Evolutionary conservation across 1,140 invertebrate genomes (phyloP), one percentile per base, ranked within the genome.

Genomic region (Onthophagus taurus): DNA sequence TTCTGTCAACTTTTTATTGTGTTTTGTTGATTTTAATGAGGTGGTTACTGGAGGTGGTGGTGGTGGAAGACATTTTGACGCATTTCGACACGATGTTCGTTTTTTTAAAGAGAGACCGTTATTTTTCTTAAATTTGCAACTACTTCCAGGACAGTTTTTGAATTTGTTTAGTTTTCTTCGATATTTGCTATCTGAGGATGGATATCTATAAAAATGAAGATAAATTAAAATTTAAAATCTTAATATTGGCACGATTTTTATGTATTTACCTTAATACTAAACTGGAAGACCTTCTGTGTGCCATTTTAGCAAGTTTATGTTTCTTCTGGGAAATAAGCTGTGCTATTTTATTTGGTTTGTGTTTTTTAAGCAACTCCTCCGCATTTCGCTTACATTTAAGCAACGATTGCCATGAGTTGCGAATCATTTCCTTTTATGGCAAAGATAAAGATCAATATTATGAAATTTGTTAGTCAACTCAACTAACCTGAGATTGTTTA

Each of bases 251-350:
- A n/a, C n/a, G n/a, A n/a, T n/a, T n/a, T n/a, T n/a, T n/a, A n/a
- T 21, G 6, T 36, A 37, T 36, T 36, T 55, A 61, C 58, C 52
- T 59, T 44, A 52, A 41, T 18, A 53, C 34, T 45, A 52, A 53
- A 31, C 44, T 57, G n/a, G 51, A 50, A 11, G 54, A 56, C 50
- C 58, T 61, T 36, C 54, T 49, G 36, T 61, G 55, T 7, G 62
- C 62, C 58, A 64, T 58, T 50, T 53, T 60, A 4, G 59, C 59
- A 2, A 64, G 41, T 12, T 51, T 47, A 49, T 53, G 50, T 18
- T 52, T 46, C 39, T 64, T 64, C 42, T 61, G 58, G 9, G 53
- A 50, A 41, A 64, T 64, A 29, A 64, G 47, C 41, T 58, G 59
- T 5, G 56, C 52, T 43, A 64, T 64, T 43, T 54, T 49, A 52